Base-by-base conservation (phyloP, 2,113 vertebrate genomes). In the Lates calcarifer region DNA sequence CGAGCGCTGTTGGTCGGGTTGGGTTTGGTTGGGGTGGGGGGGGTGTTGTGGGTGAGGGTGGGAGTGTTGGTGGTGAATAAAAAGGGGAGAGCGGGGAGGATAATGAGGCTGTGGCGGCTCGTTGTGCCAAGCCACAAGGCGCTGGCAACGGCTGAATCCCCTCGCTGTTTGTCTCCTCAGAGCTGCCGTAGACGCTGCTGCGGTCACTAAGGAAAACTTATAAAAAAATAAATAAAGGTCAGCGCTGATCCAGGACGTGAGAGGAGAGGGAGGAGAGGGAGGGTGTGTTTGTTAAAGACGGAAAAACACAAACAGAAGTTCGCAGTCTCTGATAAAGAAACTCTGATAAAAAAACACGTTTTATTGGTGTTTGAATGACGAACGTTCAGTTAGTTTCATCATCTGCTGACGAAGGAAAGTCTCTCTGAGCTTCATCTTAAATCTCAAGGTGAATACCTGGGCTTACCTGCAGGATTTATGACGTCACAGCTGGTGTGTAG, bases 81-180 rank as follows among this genome's bases (percentile, higher is more conserved):
- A 67, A 81, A n/a, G n/a, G 69, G 26, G 2, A 37, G 73, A 60
- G 83, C 7, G 56, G 66, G 78, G 77, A 60, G 55, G 69, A 60
- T 86, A 75, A 82, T 82, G 84, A 79, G 79, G 84, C 74, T 61
- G 84, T 51, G 74, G 79, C 69, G 58, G 43, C 69, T 22, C 41
- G 17, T 15, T 31, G 79, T 86, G 84, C 84, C 84, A 86, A 86
- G 75, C 84, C 84, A 86, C 84, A 82, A 64, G 74, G 51, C 64
- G 51, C 79, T 86, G 79, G 84, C 84, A 82, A 68, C 33, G 53
- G 60, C 51, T 60, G 60, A 65, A 60, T 60, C 81, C 78, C 73
- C 67, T 56, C 60, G 31, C 66, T 78, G 74, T 82, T 82, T 74
- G 74, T 86, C 84, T 77, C 45, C 73, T 29, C 60, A 22, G 60